Evolutionary conservation across 2,888 invertebrate species (phyloP).

Genomic region (Heterodera filipjevi): DNA sequence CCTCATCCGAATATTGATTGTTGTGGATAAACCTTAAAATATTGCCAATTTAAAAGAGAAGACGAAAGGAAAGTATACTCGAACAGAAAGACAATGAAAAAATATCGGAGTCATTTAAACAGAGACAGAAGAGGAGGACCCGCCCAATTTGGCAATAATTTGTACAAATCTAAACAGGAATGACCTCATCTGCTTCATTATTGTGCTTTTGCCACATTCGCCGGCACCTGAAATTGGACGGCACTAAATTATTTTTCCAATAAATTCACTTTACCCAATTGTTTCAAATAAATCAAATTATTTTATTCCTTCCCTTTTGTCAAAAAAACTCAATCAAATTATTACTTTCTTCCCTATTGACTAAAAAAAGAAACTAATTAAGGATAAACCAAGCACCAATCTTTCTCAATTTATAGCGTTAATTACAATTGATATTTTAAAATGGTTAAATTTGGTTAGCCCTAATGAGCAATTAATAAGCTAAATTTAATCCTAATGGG

Average conservation of each 20-base stretch:
- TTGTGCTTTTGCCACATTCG: constrained; percentile 48
- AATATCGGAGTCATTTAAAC: constrained; percentile 1
- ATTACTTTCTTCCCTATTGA: no score
- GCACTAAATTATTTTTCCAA: no score
- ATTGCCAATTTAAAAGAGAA: neutral
- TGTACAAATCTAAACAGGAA: neutral
- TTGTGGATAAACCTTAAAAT: constrained; percentile 54
- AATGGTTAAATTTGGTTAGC: no score
- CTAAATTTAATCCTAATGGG: neutral
- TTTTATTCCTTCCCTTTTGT: neutral
- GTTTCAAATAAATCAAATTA: neutral
- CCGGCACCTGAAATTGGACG: constrained; percentile 43
- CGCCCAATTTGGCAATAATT: neutral
- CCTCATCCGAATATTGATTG: constrained; percentile 50
- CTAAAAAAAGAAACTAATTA: no score
- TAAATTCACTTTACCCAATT: neutral
- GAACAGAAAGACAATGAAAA: no score
- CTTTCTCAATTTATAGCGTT: no score
- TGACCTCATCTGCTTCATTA: constrained; percentile 50
- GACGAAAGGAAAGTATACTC: no score
- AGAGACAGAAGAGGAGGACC: no score
- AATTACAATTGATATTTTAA: no score
- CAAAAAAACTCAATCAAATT: no score
- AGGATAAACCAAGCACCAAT: no score
- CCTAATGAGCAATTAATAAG: neutral